A percentile compares a stretch with the other conserved stretches of the same genome.
Conservation (phyloP, 2,888 invertebrate species). For the Agriopis marginaria region DNA sequence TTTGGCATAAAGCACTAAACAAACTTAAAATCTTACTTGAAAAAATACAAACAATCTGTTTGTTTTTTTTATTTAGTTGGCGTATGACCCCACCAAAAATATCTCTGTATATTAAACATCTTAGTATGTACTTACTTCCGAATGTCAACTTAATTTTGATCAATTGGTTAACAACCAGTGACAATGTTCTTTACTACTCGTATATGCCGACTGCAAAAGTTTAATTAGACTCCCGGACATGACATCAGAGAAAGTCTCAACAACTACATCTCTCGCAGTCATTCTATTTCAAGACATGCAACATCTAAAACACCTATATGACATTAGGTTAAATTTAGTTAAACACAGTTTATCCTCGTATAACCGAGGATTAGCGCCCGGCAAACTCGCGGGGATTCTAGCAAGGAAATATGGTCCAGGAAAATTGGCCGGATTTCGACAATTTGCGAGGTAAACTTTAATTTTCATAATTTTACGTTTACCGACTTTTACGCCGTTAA, state of each 20-base stretch:
- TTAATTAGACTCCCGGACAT: neutral
- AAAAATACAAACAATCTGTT: no score
- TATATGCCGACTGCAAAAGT: no score
- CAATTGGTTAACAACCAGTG: no score
- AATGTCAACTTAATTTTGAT: no score
- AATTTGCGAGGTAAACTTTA: constrained; percentile 37
- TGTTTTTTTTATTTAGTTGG: no score
- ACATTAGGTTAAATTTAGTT: constrained; percentile 26
- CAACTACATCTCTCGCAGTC: neutral
- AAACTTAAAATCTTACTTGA: no score
- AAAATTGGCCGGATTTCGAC: constrained; percentile 40
- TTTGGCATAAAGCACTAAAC: no score
- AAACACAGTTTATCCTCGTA: constrained; percentile 21
- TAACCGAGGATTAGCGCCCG: constrained; percentile 25
- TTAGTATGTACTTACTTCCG: no score
- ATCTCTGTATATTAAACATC: no score
- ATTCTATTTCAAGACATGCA: neutral
- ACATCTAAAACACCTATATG: neutral
- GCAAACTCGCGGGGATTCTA: constrained; percentile 31
- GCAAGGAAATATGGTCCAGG: constrained; percentile 37
- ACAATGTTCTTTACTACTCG: no score
- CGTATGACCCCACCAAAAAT: no score
- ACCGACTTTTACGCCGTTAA: constrained; percentile 11
- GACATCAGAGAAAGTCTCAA: neutral
- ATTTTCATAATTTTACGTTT: constrained; percentile 42